Conservation (phyloP, 2,797 vertebrate species). For the Chaetodon trifasciatus region DNA sequence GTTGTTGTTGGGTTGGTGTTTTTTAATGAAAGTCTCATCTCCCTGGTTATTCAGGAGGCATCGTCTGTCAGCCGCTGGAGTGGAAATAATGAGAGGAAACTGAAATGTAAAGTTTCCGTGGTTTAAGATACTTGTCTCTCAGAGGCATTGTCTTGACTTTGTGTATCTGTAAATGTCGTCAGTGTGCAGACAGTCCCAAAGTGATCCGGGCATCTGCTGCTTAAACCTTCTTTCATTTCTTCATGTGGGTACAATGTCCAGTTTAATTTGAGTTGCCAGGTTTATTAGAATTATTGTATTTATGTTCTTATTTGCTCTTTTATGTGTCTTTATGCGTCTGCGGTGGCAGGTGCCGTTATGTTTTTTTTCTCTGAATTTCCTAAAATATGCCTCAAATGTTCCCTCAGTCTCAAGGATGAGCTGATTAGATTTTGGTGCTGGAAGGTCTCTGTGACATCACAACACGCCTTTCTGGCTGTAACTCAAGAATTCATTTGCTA, state of each 20-base stretch:
- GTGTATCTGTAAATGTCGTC: background rate
- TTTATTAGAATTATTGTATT: background rate
- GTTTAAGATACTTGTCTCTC: background rate
- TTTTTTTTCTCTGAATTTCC: no score
- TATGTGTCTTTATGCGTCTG: no score
- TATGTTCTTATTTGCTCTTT: constrained; percentile 3
- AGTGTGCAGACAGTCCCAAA: background rate
- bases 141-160: constrained; percentile 6
- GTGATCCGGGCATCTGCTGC: background rate
- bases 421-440: no score
- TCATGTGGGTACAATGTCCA: background rate
- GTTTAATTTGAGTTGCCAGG: background rate
- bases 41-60: background rate
- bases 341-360: no score
- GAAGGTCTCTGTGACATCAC: no score
- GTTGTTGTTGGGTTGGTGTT: constrained; percentile 4
- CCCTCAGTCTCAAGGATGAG: no score
- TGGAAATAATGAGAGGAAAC: constrained; percentile 8
- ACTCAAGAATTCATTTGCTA: no score
- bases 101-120: background rate
- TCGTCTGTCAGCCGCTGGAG: background rate
- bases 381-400: no score
- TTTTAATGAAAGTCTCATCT: constrained; percentile 15
- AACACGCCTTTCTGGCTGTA: no score
- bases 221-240: constrained; percentile 7